A percentile compares a stretch with the other conserved stretches of the same genome.
Evolutionary conservation across 2,888 invertebrate genomes (phyloP).

Genomic region (Terebella lapidaria): DNA sequence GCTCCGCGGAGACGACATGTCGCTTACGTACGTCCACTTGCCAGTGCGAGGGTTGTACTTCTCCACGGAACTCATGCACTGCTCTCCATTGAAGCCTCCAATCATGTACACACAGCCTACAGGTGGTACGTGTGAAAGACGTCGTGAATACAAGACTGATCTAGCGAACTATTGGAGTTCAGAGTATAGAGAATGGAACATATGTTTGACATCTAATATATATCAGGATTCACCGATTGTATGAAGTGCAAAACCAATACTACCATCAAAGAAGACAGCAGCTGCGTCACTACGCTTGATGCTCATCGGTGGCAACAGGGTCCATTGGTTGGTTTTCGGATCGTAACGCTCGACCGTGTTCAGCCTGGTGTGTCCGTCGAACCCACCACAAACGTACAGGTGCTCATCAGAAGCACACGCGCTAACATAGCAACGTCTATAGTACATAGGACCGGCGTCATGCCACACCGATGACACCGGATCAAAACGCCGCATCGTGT

Average conservation of each 20-base stretch:
- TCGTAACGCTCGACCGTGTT: conserved; percentile 83
- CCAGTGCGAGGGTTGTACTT: conserved; percentile 66
- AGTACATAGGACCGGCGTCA: conserved; percentile 55
- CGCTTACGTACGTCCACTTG: conserved; percentile 68
- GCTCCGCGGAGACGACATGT: conserved; percentile 70
- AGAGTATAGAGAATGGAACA: neutral
- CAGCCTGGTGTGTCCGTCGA: conserved; percentile 68
- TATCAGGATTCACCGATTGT: no score
- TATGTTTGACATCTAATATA: neutral
- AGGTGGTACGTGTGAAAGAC: no score
- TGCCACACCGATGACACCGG: conserved; percentile 46
- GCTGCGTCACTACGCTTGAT: conserved; percentile 72
- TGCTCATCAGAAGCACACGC: conserved; percentile 53
- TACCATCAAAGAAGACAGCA: conserved; percentile 65
- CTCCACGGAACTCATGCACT: conserved; percentile 71
- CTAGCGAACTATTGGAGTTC: neutral
- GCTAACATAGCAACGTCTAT: conserved; percentile 62
- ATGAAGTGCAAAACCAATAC: no score
- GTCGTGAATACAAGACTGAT: neutral
- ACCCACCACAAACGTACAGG: conserved; percentile 54
- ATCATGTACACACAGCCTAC: conserved; percentile 67
- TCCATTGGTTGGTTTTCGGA: conserved; percentile 73
- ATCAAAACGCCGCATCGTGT: conserved; percentile 50
- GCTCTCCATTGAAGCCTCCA: conserved; percentile 77
- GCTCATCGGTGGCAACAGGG: conserved; percentile 77